Percentiles rank a stretch among this genome's conserved stretches.
Conservation (phyloP, 2,797 vertebrate species). For the Melanogrammus aeglefinus region DNA sequence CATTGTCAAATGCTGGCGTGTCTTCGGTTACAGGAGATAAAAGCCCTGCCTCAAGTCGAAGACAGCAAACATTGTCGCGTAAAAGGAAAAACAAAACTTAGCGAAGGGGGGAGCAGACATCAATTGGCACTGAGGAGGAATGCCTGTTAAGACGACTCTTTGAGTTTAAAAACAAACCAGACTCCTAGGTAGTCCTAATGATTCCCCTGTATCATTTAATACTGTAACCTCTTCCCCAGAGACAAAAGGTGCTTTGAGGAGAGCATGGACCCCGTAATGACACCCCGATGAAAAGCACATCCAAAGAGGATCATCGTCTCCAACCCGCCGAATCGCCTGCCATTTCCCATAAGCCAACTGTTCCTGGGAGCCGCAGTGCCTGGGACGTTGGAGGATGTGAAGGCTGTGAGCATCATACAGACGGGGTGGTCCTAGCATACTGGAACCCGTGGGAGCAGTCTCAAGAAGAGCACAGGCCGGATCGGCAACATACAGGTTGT, state of each 20-base stretch:
- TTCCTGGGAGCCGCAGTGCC: conserved; percentile 11
- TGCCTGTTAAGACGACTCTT: conserved; percentile 53
- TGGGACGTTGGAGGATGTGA: conserved; percentile 9
- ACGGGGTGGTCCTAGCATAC: conserved; percentile 17
- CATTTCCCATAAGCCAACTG: conserved; percentile 26
- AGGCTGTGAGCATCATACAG: conserved; percentile 3
- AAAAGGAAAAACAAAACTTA: conserved; percentile 43
- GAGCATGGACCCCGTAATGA: conserved; percentile 67
- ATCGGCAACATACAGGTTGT: conserved; percentile 42
- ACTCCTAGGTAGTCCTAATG: conserved; percentile 36
- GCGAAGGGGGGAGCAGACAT: conserved; percentile 37
- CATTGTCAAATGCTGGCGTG: conserved; percentile 62
- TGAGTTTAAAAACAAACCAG: conserved; percentile 68
- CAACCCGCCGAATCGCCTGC: conserved; percentile 30
- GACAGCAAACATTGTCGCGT: conserved; percentile 56
- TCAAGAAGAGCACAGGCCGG: conserved; percentile 16
- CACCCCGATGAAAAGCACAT: conserved; percentile 72
- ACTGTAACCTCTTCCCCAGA: conserved; percentile 57
- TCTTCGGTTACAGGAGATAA: conserved; percentile 74
- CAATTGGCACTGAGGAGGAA: conserved; percentile 58
- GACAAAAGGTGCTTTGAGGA: conserved; percentile 80
- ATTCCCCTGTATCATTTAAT: conserved; percentile 59
- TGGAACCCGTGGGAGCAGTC: conserved; percentile 27
- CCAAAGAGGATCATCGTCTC: conserved; percentile 54
- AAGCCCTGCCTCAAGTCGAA: conserved; percentile 55